Percentiles rank a stretch among this genome's conserved stretches.
Conservation (phyloP, 2,888 invertebrate genomes). For the Acleris sparsana region DNA sequence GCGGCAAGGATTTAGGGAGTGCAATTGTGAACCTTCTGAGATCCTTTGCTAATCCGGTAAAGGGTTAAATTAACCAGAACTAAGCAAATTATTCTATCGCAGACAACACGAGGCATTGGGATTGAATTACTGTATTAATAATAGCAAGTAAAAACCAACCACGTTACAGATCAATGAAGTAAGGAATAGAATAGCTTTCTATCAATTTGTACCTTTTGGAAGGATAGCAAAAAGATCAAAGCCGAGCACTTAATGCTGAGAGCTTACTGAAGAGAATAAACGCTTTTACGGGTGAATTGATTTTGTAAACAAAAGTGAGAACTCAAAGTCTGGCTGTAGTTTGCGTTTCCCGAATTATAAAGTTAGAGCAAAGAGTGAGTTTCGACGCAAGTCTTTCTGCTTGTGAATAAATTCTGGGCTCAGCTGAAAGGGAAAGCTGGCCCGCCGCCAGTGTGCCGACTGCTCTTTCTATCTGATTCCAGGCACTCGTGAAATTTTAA, state of each 20-base stretch:
- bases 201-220: slow-evolving; percentile 9
- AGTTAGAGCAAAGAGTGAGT: slow-evolving; percentile 2
- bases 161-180: slow-evolving; percentile 4
- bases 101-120: slow-evolving; percentile 3
- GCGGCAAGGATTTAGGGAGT: slow-evolving; percentile 27
- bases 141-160: background rate
- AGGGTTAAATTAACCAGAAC: slow-evolving; percentile 31
- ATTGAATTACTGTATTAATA: slow-evolving; percentile 13
- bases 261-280: slow-evolving; percentile 10
- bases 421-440: slow-evolving; percentile 33
- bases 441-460: slow-evolving; percentile 15
- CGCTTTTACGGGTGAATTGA: slow-evolving; percentile 5
- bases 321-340: background rate
- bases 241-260: slow-evolving; percentile 10
- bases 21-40: slow-evolving; percentile 30
- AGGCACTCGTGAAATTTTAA: slow-evolving; percentile 34
- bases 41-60: slow-evolving; percentile 29
- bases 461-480: slow-evolving; percentile 10
- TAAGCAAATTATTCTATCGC: slow-evolving; percentile 21
- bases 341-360: slow-evolving; percentile 3
- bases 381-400: slow-evolving; percentile 12
- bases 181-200: slow-evolving; percentile 10
- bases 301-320: background rate
- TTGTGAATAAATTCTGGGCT: slow-evolving; percentile 16
- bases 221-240: slow-evolving; percentile 10